These are phyloP conservation scores for Clinocottus analis DNA, from an alignment of 2,113 vertebrate species.

Conservation along the genomic window DNA sequence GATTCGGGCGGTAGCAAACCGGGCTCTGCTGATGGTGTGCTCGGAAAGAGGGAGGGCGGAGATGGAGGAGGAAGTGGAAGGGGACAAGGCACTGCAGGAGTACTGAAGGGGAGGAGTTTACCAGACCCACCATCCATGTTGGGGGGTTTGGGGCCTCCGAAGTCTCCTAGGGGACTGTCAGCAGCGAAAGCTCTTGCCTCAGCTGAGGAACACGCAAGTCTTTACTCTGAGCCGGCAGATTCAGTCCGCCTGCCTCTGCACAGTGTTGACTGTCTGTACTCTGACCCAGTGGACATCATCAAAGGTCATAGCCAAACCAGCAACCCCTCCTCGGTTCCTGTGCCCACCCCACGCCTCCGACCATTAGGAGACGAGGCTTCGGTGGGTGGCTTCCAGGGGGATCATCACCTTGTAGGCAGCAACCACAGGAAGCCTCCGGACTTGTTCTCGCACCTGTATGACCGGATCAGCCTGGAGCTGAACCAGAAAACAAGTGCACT, in stretches of 20 bases:
- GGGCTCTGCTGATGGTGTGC: slow-evolving; percentile 78
- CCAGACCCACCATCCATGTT: slow-evolving; percentile 83
- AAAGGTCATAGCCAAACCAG: slow-evolving; percentile 61
- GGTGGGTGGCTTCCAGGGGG: slow-evolving; percentile 24
- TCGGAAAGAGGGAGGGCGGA: slow-evolving; percentile 77
- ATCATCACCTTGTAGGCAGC: slow-evolving; percentile 37
- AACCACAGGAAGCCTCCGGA: slow-evolving; percentile 61
- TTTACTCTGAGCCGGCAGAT: slow-evolving; percentile 94
- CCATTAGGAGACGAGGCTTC: slow-evolving; percentile 68
- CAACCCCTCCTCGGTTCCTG: slow-evolving; percentile 29
- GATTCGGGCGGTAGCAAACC: slow-evolving; percentile 84
- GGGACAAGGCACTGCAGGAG: slow-evolving; percentile 44
- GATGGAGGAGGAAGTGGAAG: slow-evolving; percentile 64
- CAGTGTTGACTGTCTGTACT: slow-evolving; percentile 86
- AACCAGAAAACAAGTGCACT: slow-evolving; percentile 57
- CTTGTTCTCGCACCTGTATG: slow-evolving; percentile 82
- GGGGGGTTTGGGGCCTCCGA: slow-evolving; percentile 57
- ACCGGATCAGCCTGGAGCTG: slow-evolving; percentile 81
- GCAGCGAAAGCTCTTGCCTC: slow-evolving; percentile 48
- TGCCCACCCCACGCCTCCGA: slow-evolving; percentile 66
- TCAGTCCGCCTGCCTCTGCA: slow-evolving; percentile 81
- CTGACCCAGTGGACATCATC: slow-evolving; percentile 91
- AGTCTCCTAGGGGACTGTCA: slow-evolving; percentile 72
- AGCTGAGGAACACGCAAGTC: slow-evolving; percentile 66
- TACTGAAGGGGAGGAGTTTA: slow-evolving; percentile 82